A percentile compares a stretch with the other conserved stretches of the same genome.
These are phyloP conservation scores for Ditylenchus weischeri DNA, from an alignment of 2,888 invertebrate genomes.

Conservation along the genomic window DNA sequence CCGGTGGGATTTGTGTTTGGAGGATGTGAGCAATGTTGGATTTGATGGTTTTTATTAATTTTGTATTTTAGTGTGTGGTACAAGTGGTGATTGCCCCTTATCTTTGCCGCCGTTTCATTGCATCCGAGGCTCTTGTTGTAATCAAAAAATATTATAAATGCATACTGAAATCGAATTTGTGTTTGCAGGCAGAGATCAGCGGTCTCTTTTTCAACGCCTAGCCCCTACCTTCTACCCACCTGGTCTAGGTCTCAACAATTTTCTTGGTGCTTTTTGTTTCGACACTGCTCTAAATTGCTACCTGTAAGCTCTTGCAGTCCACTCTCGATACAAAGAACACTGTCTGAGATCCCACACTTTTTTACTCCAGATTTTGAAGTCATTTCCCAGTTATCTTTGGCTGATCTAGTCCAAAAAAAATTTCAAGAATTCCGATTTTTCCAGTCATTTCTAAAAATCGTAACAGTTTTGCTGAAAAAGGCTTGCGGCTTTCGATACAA, in stretches of 20 bases:
- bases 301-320: too few relatives aligned
- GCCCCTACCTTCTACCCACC: slow-evolving; percentile 9
- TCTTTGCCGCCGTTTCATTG: slow-evolving; percentile 5
- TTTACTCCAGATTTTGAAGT: too few relatives aligned
- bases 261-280: slow-evolving; percentile 11
- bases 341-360: too few relatives aligned
- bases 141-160: neutral
- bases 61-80: neutral
- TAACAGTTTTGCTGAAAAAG: too few relatives aligned
- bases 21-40: slow-evolving; percentile 16
- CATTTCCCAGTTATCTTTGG: too few relatives aligned
- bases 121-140: slow-evolving; percentile 4
- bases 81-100: neutral
- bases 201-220: slow-evolving; percentile 3
- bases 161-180: neutral
- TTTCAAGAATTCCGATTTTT: too few relatives aligned
- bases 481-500: too few relatives aligned
- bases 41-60: neutral
- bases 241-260: neutral
- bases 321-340: too few relatives aligned
- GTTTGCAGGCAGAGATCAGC: slow-evolving; percentile 7
- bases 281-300: slow-evolving; percentile 22
- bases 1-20: slow-evolving; percentile 26
- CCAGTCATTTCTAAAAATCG: too few relatives aligned
- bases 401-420: too few relatives aligned